These are phyloP conservation scores for Acleris literana DNA, from an alignment of 2,888 invertebrate genomes.

Conservation along the genomic window DNA sequence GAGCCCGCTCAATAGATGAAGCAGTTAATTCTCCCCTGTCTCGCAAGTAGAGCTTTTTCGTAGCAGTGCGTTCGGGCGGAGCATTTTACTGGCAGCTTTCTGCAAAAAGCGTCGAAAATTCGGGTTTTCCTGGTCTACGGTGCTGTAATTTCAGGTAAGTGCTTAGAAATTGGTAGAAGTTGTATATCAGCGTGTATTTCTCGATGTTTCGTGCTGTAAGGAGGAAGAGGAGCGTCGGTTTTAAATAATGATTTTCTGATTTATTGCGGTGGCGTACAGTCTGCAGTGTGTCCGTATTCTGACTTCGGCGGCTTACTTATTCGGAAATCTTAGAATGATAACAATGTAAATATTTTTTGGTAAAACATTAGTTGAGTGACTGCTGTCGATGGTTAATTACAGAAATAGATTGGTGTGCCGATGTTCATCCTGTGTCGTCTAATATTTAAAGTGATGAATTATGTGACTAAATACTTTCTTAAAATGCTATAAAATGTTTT, in stretches of 20 bases:
- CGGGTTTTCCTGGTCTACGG: background rate
- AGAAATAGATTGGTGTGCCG: too few species aligned
- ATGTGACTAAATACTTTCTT: too few species aligned
- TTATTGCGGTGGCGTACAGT: slow-evolving; percentile 32
- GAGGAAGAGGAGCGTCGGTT: slow-evolving; percentile 8
- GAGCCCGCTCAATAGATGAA: slow-evolving; percentile 46
- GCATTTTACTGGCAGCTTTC: slow-evolving; percentile 32
- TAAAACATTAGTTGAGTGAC: background rate
- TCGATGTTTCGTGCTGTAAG: background rate
- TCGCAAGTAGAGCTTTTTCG: slow-evolving; percentile 28
- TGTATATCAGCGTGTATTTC: background rate
- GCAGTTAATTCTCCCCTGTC: slow-evolving; percentile 43
- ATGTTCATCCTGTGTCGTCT: too few species aligned
- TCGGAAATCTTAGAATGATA: slow-evolving; percentile 9
- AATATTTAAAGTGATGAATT: too few species aligned
- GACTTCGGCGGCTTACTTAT: slow-evolving; percentile 14
- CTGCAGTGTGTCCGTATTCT: slow-evolving; percentile 36
- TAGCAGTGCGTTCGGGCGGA: slow-evolving; percentile 28
- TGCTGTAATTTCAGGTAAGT: slow-evolving; percentile 21
- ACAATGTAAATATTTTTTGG: too few species aligned
- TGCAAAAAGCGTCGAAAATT: slow-evolving; percentile 26
- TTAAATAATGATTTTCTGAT: slow-evolving; percentile 30
- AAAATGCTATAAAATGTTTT: too few species aligned
- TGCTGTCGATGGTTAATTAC: too few species aligned
- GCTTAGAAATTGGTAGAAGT: slow-evolving; percentile 1